Evolutionary conservation across 2,113 vertebrate genomes (phyloP).

Genomic region (Brachyistius frenatus): DNA sequence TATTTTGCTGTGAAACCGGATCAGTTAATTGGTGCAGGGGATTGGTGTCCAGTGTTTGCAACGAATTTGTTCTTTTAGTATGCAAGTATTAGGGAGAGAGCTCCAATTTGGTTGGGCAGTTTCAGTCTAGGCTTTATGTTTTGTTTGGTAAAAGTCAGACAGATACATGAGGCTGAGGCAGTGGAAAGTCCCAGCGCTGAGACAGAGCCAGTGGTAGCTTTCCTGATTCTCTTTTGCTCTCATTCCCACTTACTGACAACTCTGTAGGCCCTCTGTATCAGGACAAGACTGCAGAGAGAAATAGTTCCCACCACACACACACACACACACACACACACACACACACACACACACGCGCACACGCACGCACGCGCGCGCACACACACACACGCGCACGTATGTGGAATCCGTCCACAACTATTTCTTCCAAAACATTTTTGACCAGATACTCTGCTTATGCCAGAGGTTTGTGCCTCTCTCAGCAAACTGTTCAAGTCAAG

Average conservation of each 20-base stretch:
- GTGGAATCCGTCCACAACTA: slow-evolving; percentile 65
- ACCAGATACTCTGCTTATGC: slow-evolving; percentile 68
- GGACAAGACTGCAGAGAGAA: slow-evolving; percentile 56
- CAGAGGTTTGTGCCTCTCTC: slow-evolving; percentile 67
- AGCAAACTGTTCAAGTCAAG: slow-evolving; percentile 68
- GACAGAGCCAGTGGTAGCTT: slow-evolving; percentile 89
- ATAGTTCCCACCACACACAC: slow-evolving; percentile 20
- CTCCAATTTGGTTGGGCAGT: slow-evolving; percentile 1
- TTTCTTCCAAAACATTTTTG: slow-evolving; percentile 71
- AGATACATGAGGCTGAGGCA: slow-evolving; percentile 66
- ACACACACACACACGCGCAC: slow-evolving; percentile 41
- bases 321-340: slow-evolving; percentile 37
- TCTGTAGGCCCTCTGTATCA: slow-evolving; percentile 72
- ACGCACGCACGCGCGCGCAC: slow-evolving; percentile 35
- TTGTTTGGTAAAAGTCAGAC: slow-evolving; percentile 70
- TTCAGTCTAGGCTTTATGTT: slow-evolving; percentile 45
- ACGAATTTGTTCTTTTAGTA: not conserved
- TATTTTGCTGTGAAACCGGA: not conserved
- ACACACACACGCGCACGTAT: slow-evolving; percentile 40
- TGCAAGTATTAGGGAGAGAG: slow-evolving; percentile 20
- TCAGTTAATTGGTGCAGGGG: not conserved
- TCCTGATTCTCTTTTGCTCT: slow-evolving; percentile 83
- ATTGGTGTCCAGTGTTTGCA: not conserved
- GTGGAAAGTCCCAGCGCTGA: slow-evolving; percentile 94
- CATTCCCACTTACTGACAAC: slow-evolving; percentile 76